A percentile compares a stretch with the other conserved stretches of the same genome.
phyloP scores from a whole-genome alignment of 2,797 vertebrate genomes.

The Sibirionetta formosa region DNA sequence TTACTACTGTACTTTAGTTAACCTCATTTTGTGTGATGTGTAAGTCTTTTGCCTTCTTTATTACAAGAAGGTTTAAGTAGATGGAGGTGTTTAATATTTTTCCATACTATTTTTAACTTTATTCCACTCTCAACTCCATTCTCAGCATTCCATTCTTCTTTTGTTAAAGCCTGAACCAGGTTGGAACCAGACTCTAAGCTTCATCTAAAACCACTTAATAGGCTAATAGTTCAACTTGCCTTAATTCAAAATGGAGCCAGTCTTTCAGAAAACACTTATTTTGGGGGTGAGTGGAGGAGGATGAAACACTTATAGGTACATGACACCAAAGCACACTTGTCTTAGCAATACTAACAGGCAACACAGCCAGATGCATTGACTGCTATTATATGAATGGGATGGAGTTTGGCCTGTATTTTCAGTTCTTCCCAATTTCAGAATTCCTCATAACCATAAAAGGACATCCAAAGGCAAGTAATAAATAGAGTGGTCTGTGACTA shows the following conservation, averaged over 20 bases:
- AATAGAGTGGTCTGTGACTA: not conserved
- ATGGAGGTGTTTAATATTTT: slow-evolving; percentile 37
- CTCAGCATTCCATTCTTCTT: slow-evolving; percentile 10
- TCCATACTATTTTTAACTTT: not conserved
- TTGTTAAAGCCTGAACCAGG: not conserved
- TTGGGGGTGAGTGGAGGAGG: not conserved
- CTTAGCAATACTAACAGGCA: not conserved
- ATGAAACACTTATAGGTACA: not conserved
- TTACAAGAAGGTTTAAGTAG: not conserved
- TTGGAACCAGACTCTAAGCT: not conserved
- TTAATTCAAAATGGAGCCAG: not conserved
- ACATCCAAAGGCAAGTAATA: not conserved
- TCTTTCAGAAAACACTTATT: not conserved
- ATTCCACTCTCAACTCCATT: not conserved
- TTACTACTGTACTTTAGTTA: not conserved
- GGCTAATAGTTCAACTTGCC: not conserved
- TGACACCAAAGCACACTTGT: not conserved
- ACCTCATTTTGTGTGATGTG: not conserved
- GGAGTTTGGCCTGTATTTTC: not conserved
- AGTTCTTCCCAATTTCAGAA: not conserved
- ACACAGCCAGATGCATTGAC: not conserved
- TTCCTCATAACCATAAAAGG: not conserved
- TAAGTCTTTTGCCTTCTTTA: slow-evolving; percentile 7
- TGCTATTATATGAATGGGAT: not conserved
- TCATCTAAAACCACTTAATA: not conserved